phyloP scores from a whole-genome alignment of 2,888 invertebrate species.

The Proisotoma minuta region DNA sequence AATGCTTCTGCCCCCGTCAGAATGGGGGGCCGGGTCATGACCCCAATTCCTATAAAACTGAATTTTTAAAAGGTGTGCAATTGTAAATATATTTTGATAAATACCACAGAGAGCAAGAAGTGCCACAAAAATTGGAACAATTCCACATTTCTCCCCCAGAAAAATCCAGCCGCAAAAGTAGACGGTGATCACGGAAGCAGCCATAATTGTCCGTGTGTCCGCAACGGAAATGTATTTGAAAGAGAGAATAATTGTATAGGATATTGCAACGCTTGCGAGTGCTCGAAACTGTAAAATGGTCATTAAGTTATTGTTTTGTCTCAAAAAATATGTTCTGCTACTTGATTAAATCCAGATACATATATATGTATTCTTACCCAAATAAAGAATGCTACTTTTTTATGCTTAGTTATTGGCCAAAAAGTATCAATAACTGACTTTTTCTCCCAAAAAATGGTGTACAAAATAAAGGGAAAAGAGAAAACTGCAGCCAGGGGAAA shows the following conservation, averaged over 20 bases:
- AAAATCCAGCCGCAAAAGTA: conserved; percentile 38
- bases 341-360: not conserved
- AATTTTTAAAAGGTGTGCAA: no score
- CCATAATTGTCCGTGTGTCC: conserved; percentile 35
- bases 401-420: conserved; percentile 26
- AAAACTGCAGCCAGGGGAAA: conserved; percentile 35
- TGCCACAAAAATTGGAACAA: conserved; percentile 32
- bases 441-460: conserved; percentile 34
- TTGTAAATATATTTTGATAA: no score
- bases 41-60: no score
- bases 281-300: conserved; percentile 40
- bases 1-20: conserved; percentile 35
- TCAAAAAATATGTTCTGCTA: not conserved
- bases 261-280: conserved; percentile 26
- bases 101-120: conserved; percentile 32
- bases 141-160: conserved; percentile 36
- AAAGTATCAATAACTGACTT: conserved; percentile 28
- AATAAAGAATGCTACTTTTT: conserved; percentile 32
- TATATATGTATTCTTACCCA: conserved; percentile 30
- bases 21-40: conserved; percentile 38
- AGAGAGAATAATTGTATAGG: conserved; percentile 29
- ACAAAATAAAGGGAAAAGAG: conserved; percentile 32
- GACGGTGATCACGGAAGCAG: conserved; percentile 34
- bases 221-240: conserved; percentile 38
- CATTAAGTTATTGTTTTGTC: no score